phyloP scores from a whole-genome alignment of 2,797 vertebrate genomes.

The Sebastes hopkinsi region DNA sequence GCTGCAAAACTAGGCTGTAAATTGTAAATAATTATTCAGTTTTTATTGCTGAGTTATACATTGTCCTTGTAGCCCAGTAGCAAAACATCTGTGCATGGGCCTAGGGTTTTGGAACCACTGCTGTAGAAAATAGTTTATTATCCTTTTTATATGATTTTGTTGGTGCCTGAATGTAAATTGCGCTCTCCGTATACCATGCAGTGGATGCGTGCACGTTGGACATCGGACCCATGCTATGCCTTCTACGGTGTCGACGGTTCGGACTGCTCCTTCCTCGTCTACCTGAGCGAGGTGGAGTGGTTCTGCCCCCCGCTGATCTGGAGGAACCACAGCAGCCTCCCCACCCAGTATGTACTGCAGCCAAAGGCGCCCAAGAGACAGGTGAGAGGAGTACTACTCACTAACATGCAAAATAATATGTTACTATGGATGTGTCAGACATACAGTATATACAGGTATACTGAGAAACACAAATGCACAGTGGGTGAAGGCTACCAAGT shows the following conservation, averaged over 20 bases:
- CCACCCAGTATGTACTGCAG: slow-evolving; percentile 69
- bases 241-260: slow-evolving; percentile 97
- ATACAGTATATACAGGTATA: background rate
- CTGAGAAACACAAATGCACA: background rate
- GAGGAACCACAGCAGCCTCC: slow-evolving; percentile 87
- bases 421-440: background rate
- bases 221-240: slow-evolving; percentile 95
- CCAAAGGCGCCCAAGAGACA: slow-evolving; percentile 80
- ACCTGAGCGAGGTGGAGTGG: slow-evolving; percentile 98
- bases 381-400: slow-evolving; percentile 73
- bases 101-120: background rate
- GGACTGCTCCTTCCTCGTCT: slow-evolving; percentile 96
- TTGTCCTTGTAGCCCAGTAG: background rate
- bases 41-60: background rate
- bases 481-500: background rate
- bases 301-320: slow-evolving; percentile 93
- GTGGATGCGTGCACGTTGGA: slow-evolving; percentile 99
- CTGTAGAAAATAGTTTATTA: background rate
- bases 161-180: background rate
- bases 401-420: background rate
- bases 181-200: slow-evolving; percentile 6
- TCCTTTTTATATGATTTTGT: background rate
- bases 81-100: background rate
- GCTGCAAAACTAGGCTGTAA: background rate
- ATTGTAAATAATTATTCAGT: background rate